phyloP scores from a whole-genome alignment of 2,113 vertebrate species.

The Takifugu bimaculatus region DNA sequence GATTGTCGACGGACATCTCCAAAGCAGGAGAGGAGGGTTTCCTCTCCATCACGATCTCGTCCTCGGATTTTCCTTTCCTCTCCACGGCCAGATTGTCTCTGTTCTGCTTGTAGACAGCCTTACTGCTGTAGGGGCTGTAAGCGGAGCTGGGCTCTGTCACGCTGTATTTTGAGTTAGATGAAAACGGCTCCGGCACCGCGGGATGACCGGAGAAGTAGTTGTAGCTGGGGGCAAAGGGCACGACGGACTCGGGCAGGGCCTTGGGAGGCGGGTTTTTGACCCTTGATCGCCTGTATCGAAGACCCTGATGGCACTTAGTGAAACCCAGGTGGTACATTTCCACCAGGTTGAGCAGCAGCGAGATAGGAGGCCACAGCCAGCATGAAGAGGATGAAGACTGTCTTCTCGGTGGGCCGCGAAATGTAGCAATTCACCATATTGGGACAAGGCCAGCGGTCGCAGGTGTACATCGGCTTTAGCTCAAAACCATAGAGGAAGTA shows the following conservation, averaged over 20 bases:
- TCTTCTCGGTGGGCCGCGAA: conserved; percentile 86
- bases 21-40: conserved; percentile 51
- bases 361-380: conserved; percentile 81
- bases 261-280: conserved; percentile 31
- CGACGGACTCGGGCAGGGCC: conserved; percentile 44
- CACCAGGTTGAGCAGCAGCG: conserved; percentile 83
- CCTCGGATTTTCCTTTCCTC: conserved; percentile 63
- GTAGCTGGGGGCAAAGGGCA: conserved; percentile 72
- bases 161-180: conserved; percentile 64
- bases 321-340: conserved; percentile 85
- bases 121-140: conserved; percentile 70
- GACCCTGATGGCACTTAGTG: conserved; percentile 76
- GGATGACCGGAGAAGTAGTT: conserved; percentile 64
- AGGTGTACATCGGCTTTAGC: conserved; percentile 84
- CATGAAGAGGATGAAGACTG: conserved; percentile 88
- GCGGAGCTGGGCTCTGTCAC: conserved; percentile 59
- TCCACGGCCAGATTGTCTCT: conserved; percentile 77
- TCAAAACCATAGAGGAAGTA: conserved; percentile 84
- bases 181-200: conserved; percentile 51
- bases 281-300: conserved; percentile 54
- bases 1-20: conserved; percentile 52
- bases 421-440: conserved; percentile 87
- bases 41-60: conserved; percentile 44
- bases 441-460: conserved; percentile 82
- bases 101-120: conserved; percentile 78